A percentile compares a stretch with the other conserved stretches of the same genome.
Conservation (phyloP, 2,113 vertebrate species). For the Cyanistes caeruleus region DNA sequence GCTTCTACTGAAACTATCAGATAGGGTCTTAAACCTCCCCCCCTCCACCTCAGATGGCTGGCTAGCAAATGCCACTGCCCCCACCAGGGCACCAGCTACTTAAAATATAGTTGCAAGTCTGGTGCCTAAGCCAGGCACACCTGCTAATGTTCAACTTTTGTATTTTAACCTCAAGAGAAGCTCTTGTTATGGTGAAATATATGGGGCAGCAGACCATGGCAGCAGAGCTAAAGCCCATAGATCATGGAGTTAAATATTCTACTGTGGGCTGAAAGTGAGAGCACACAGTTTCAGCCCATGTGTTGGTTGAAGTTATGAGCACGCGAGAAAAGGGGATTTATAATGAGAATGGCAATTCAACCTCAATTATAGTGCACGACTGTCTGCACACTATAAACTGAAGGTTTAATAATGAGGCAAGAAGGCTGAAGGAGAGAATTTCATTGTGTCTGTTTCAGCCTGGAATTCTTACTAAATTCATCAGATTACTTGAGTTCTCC, state of each 20-base stretch:
- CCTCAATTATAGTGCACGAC: conserved; percentile 43
- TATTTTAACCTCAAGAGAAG: conserved; percentile 1
- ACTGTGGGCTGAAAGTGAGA: conserved; percentile 21
- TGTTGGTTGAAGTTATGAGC: conserved; percentile 57
- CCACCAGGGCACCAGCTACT: background rate
- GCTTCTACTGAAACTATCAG: background rate
- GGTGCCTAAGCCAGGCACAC: background rate
- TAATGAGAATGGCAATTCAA: conserved; percentile 64
- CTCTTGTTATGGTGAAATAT: conserved; percentile 18
- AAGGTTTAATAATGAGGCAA: conserved; percentile 59
- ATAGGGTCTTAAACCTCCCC: background rate
- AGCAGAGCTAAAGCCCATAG: conserved; percentile 3
- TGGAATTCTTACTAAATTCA: conserved; percentile 44
- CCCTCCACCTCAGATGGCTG: background rate
- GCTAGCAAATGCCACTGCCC: background rate
- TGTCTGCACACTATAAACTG: conserved; percentile 60
- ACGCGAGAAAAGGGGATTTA: conserved; percentile 20
- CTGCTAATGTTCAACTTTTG: background rate
- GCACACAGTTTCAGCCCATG: background rate
- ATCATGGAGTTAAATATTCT: conserved; percentile 43
- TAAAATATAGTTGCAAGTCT: background rate
- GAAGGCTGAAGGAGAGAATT: conserved; percentile 39
- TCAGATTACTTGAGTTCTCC: conserved; percentile 51
- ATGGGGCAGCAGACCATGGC: conserved; percentile 4
- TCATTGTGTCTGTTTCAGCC: conserved; percentile 48